phyloP scores from a whole-genome alignment of 2,113 vertebrate species.

The Hystrix brachyura region DNA sequence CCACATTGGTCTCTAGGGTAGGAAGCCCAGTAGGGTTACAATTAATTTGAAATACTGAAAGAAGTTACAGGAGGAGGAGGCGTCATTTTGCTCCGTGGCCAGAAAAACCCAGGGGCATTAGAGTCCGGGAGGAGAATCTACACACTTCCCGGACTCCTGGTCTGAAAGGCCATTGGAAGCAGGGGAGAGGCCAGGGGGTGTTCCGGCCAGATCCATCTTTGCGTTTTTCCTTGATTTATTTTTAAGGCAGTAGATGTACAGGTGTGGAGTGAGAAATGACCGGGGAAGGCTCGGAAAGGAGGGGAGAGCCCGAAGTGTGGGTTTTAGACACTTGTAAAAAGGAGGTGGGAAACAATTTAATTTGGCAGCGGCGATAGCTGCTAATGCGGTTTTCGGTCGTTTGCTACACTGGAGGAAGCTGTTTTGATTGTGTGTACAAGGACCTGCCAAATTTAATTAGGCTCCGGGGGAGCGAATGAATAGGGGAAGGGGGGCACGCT shows the following conservation, averaged over 20 bases:
- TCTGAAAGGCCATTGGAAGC: neutral
- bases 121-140: neutral
- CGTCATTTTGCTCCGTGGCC: neutral
- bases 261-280: neutral
- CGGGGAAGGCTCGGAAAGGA: neutral
- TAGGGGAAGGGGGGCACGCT: conserved; percentile 61
- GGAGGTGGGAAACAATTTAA: conserved; percentile 84
- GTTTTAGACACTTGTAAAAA: conserved; percentile 77
- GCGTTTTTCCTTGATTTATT: neutral
- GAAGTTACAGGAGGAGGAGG: neutral
- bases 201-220: neutral
- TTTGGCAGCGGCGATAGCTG: conserved; percentile 73
- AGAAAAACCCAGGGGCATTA: no score
- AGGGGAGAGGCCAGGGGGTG: neutral
- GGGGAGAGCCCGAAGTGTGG: conserved; percentile 49
- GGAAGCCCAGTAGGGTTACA: neutral
- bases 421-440: conserved; percentile 82
- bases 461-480: conserved; percentile 75
- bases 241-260: neutral
- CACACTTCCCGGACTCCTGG: neutral
- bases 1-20: neutral
- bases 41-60: neutral
- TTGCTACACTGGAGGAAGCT: conserved; percentile 74
- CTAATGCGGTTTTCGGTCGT: conserved; percentile 73
- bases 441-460: conserved; percentile 85